phyloP scores from a whole-genome alignment of 2,797 vertebrate species.

The Sebastes glaucus region DNA sequence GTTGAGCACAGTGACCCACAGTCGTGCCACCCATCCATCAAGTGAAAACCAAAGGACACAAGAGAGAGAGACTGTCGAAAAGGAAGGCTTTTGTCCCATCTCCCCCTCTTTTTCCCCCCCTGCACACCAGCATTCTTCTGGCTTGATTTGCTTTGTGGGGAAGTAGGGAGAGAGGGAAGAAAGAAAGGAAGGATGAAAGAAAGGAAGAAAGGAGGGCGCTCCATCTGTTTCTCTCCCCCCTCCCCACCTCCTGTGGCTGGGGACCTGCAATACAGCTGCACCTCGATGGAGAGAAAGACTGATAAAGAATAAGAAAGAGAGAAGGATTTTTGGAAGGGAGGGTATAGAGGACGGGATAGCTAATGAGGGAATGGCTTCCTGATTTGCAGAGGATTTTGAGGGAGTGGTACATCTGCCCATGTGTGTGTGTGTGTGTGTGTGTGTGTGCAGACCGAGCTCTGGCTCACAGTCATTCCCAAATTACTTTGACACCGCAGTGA shows the following conservation, averaged over 20 bases:
- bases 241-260: conserved; percentile 23
- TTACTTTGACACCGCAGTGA: conserved; percentile 69
- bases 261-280: conserved; percentile 63
- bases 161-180: conserved; percentile 26
- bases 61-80: conserved; percentile 34
- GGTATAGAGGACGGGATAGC: conserved; percentile 12
- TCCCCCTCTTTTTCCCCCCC: background rate
- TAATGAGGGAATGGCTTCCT: conserved; percentile 56
- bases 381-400: conserved; percentile 46
- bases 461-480: conserved; percentile 57
- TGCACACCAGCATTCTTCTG: conserved; percentile 59
- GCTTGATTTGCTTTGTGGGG: conserved; percentile 66
- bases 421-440: background rate
- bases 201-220: conserved; percentile 38
- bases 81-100: conserved; percentile 39
- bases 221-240: conserved; percentile 35
- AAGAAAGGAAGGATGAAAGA: conserved; percentile 24
- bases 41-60: conserved; percentile 40
- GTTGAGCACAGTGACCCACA: conserved; percentile 36
- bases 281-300: conserved; percentile 20
- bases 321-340: background rate
- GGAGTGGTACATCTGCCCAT: conserved; percentile 37
- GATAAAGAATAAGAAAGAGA: conserved; percentile 15
- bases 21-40: conserved; percentile 47
- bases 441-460: background rate